These are phyloP conservation scores for Remorina albescens DNA, from an alignment of 2,797 vertebrate genomes.

Conservation along the genomic window DNA sequence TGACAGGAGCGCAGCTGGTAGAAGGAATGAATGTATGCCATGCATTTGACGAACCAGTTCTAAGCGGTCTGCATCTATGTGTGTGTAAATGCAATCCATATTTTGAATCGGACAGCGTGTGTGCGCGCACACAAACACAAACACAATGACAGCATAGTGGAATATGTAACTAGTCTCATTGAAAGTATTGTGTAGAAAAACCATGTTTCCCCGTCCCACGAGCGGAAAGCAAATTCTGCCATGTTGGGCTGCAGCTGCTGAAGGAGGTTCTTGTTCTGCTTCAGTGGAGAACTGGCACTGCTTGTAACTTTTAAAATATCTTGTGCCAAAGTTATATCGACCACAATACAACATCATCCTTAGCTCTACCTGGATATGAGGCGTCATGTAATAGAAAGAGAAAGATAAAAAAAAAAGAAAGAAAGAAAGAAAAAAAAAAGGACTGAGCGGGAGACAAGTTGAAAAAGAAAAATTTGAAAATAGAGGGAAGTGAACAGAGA, in stretches of 20 bases:
- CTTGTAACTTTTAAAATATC: no score
- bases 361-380: background rate
- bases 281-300: no score
- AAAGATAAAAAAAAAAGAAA: slow-evolving; percentile 6
- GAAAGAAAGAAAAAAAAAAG: slow-evolving; percentile 24
- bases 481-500: slow-evolving; percentile 15
- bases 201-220: no score
- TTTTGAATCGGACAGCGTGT: background rate
- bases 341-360: no score
- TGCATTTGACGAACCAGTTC: slow-evolving; percentile 72
- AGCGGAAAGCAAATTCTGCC: no score
- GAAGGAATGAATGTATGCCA: slow-evolving; percentile 56
- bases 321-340: no score
- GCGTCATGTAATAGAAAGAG: slow-evolving; percentile 21
- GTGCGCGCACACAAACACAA: no score
- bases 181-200: no score
- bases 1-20: slow-evolving; percentile 45
- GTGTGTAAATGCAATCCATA: background rate
- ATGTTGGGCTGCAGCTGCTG: no score
- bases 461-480: slow-evolving; percentile 1
- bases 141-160: no score
- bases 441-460: background rate
- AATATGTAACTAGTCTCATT: no score
- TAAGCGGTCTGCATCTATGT: slow-evolving; percentile 62
- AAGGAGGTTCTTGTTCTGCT: no score